Evolutionary conservation across 2,113 vertebrate species (phyloP).

Genomic region (Craseonycteris thonglongyai): DNA sequence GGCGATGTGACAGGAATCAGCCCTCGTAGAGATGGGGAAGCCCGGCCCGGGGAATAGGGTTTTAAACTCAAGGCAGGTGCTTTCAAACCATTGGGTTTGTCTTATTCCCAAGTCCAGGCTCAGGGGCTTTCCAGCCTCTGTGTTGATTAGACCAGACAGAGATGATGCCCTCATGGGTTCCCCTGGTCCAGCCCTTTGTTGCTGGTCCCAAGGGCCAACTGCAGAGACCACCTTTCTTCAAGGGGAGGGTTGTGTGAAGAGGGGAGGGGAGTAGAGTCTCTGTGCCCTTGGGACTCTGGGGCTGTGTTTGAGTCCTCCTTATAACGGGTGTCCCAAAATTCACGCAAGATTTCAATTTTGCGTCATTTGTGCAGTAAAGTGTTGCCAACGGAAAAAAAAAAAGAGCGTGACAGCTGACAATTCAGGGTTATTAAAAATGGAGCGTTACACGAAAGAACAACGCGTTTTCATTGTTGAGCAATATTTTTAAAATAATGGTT

Average conservation of each 20-base stretch:
- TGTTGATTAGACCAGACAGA: not conserved
- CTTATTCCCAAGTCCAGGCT: not conserved
- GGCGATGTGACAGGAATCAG: not conserved
- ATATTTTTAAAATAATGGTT: no score
- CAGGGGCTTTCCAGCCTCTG: not conserved
- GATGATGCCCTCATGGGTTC: not conserved
- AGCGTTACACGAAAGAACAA: no score
- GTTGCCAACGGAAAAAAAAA: no score
- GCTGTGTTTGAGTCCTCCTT: not conserved
- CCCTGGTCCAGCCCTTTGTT: not conserved
- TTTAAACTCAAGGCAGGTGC: not conserved
- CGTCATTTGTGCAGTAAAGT: no score
- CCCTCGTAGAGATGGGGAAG: not conserved
- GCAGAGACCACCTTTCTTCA: not conserved
- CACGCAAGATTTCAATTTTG: no score
- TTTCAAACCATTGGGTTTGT: not conserved
- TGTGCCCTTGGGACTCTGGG: not conserved
- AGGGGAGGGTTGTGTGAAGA: not conserved
- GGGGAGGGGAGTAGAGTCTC: not conserved
- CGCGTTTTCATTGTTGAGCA: no score
- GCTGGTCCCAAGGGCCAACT: not conserved
- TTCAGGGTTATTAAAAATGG: no score
- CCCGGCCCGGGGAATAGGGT: no score
- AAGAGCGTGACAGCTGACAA: no score
- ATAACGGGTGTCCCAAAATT: no score